These are phyloP conservation scores for Larimichthys crocea DNA, from an alignment of 2,113 vertebrate genomes.

Conservation along the genomic window DNA sequence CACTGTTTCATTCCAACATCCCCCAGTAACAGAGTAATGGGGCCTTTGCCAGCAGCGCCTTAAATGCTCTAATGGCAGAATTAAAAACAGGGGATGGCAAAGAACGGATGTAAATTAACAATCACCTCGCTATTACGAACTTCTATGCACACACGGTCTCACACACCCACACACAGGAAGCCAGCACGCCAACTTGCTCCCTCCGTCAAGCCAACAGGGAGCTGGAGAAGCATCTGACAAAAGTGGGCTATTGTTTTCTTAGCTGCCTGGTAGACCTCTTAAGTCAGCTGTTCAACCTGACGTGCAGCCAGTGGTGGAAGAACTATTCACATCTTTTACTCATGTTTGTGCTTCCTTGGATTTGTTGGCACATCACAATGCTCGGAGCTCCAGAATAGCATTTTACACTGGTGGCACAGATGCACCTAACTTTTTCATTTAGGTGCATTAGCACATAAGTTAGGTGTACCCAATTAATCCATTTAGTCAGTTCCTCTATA, in stretches of 20 bases:
- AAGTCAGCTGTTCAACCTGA: conserved; percentile 15
- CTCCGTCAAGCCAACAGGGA: conserved; percentile 27
- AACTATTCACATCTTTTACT: neutral
- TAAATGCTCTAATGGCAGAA: conserved; percentile 76
- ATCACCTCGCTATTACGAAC: conserved; percentile 68
- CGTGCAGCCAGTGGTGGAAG: neutral
- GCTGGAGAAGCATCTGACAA: conserved; percentile 45
- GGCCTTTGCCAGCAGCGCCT: conserved; percentile 67
- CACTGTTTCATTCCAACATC: conserved; percentile 80
- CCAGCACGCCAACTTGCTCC: conserved; percentile 29
- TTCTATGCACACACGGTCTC: conserved; percentile 11
- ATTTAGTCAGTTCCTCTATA: no score
- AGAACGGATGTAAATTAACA: conserved; percentile 79
- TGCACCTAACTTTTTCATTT: no score
- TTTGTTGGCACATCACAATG: no score
- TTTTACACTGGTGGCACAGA: no score
- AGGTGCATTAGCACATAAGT: no score
- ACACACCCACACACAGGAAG: conserved; percentile 45
- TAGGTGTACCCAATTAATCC: no score
- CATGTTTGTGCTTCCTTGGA: no score
- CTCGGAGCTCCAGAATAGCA: no score
- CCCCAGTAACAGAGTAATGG: conserved; percentile 71
- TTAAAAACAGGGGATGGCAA: conserved; percentile 78
- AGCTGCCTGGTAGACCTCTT: conserved; percentile 22
- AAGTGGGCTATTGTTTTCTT: conserved; percentile 51